phyloP scores from a whole-genome alignment of 2,888 invertebrate species.

The Philonicus albiceps region DNA sequence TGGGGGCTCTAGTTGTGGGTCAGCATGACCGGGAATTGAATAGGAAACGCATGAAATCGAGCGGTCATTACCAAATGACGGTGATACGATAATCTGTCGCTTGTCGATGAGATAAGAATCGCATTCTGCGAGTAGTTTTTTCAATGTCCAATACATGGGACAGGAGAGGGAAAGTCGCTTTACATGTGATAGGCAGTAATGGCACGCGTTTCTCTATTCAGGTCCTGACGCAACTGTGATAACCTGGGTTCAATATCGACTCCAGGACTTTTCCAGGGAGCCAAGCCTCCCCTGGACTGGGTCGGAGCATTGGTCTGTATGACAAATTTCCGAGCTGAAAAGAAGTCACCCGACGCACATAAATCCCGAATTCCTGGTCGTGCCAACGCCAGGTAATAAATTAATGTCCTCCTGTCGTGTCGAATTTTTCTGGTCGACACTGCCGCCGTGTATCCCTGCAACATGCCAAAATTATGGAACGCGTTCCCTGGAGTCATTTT shows the following conservation, averaged over 20 bases:
- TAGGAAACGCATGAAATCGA: not conserved
- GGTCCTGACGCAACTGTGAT: slow-evolving; percentile 14
- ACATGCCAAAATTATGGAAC: not conserved
- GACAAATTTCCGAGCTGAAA: slow-evolving; percentile 18
- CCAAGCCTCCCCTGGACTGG: not conserved
- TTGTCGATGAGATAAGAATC: not conserved
- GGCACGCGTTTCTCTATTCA: not conserved
- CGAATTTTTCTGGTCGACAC: not conserved
- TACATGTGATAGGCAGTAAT: slow-evolving; percentile 18
- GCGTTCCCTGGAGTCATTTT: slow-evolving; percentile 30
- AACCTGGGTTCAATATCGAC: not conserved
- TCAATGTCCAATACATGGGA: not conserved
- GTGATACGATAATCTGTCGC: not conserved
- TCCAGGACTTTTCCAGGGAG: not conserved
- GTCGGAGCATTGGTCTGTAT: too few species aligned
- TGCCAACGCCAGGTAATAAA: slow-evolving; percentile 14
- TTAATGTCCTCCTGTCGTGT: slow-evolving; percentile 31
- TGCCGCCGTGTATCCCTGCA: not conserved
- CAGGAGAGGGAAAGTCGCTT: not conserved
- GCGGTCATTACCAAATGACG: slow-evolving; percentile 1
- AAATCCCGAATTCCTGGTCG: slow-evolving; percentile 19
- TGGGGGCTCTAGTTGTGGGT: not conserved
- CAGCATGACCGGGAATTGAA: slow-evolving; percentile 21
- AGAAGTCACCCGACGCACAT: slow-evolving; percentile 30
- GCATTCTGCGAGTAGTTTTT: not conserved